phyloP scores from a whole-genome alignment of 2,888 invertebrate genomes.

The Bellardia bayeri region DNA sequence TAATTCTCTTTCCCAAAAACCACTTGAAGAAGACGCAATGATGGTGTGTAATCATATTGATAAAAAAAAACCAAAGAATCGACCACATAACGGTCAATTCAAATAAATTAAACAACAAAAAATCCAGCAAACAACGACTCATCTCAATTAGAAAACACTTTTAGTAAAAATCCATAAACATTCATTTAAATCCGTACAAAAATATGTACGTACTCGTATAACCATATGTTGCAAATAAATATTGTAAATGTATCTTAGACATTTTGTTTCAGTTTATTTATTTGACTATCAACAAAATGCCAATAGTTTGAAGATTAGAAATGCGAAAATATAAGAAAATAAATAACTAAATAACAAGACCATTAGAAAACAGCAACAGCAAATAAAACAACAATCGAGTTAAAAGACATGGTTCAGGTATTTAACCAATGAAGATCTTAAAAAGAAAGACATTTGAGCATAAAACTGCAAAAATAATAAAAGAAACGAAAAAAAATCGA shows the following conservation, averaged over 20 bases:
- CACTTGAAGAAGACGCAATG: not conserved
- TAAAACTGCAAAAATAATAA: slow-evolving; percentile 36
- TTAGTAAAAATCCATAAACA: slow-evolving; percentile 36
- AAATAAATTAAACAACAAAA: not conserved
- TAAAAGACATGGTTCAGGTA: slow-evolving; percentile 59
- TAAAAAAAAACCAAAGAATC: slow-evolving; percentile 29
- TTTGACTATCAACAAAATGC: slow-evolving; percentile 65
- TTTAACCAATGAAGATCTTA: slow-evolving; percentile 72
- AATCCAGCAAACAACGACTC: slow-evolving; percentile 35
- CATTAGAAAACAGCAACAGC: slow-evolving; percentile 38
- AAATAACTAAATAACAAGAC: slow-evolving; percentile 48
- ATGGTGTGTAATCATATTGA: slow-evolving; percentile 19
- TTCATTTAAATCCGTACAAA: not conserved
- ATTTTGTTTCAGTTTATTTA: slow-evolving; percentile 38
- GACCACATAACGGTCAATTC: slow-evolving; percentile 46
- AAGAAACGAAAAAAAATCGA: not conserved
- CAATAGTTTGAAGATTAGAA: slow-evolving; percentile 69
- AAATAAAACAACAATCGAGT: slow-evolving; percentile 19
- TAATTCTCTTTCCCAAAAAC: not conserved
- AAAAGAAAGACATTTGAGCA: slow-evolving; percentile 55
- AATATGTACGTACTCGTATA: not conserved
- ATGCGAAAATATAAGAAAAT: slow-evolving; percentile 4
- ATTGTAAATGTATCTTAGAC: slow-evolving; percentile 3
- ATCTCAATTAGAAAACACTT: slow-evolving; percentile 67
- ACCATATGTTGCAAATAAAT: slow-evolving; percentile 27